These are phyloP conservation scores for Epinotia nisella DNA, from an alignment of 2,888 invertebrate species.

Conservation along the genomic window DNA sequence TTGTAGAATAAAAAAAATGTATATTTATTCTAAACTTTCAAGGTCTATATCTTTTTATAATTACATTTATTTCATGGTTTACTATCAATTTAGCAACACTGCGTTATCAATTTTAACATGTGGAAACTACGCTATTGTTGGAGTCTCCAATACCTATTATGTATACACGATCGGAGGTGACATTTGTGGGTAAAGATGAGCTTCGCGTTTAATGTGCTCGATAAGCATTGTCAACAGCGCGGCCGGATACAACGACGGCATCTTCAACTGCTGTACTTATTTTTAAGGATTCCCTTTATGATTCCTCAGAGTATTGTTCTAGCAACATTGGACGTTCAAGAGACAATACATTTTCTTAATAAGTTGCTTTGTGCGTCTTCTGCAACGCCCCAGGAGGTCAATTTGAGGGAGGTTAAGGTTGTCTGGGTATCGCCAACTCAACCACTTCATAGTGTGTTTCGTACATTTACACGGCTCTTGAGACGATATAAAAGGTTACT, in stretches of 20 bases:
- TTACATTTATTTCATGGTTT: too few species aligned
- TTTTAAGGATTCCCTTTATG: not conserved
- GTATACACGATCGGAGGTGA: too few species aligned
- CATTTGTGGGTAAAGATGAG: too few species aligned
- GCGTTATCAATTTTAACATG: too few species aligned
- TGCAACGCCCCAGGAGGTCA: not conserved
- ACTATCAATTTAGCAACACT: too few species aligned
- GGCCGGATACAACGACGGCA: not conserved
- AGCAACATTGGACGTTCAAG: not conserved
- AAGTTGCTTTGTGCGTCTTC: not conserved
- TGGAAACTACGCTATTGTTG: too few species aligned
- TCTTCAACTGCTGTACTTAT: not conserved
- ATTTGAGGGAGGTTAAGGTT: not conserved
- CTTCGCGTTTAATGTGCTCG: not conserved
- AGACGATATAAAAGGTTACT: not conserved
- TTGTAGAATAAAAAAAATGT: too few species aligned
- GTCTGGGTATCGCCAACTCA: not conserved
- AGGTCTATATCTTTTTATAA: too few species aligned
- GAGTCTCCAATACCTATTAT: too few species aligned
- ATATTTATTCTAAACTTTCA: too few species aligned
- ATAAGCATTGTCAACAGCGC: not conserved
- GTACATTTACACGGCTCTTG: not conserved
- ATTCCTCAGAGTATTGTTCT: slow-evolving; percentile 3
- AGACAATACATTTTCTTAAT: slow-evolving; percentile 19
- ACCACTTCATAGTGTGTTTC: not conserved